Percentiles rank a stretch among this genome's conserved stretches.
These are phyloP conservation scores for Steinernema feltiae DNA, from an alignment of 1,140 invertebrate genomes.

Conservation along the genomic window DNA sequence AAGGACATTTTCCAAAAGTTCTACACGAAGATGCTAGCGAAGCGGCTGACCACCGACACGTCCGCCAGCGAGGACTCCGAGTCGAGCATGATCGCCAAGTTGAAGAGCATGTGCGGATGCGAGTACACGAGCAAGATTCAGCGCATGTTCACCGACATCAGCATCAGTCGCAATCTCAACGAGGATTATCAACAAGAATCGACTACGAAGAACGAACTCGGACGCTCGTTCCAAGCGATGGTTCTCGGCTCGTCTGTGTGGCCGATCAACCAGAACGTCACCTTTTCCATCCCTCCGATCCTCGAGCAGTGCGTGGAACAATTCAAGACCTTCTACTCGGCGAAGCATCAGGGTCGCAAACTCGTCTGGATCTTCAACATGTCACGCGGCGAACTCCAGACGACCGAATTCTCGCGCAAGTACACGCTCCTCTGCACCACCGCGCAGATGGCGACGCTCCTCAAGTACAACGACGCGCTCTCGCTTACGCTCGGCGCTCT, in stretches of 20 bases:
- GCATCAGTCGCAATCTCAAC: slow-evolving; percentile 66
- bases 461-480: slow-evolving; percentile 77
- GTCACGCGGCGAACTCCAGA: slow-evolving; percentile 92
- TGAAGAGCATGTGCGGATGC: slow-evolving; percentile 96
- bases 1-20: slow-evolving; percentile 99
- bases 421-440: slow-evolving; percentile 65
- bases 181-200: neutral
- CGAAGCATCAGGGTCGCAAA: slow-evolving; percentile 89
- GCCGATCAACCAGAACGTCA: slow-evolving; percentile 63
- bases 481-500: neutral
- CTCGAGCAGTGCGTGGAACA: slow-evolving; percentile 73
- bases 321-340: slow-evolving; percentile 90
- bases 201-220: neutral
- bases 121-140: slow-evolving; percentile 98
- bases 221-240: no score
- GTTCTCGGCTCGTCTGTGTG: slow-evolving; percentile 74
- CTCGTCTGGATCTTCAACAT: slow-evolving; percentile 96
- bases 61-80: slow-evolving; percentile 97
- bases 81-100: slow-evolving; percentile 97
- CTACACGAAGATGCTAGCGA: slow-evolving; percentile 97
- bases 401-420: slow-evolving; percentile 78
- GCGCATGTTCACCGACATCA: slow-evolving; percentile 94
- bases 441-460: slow-evolving; percentile 95
- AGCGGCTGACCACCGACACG: slow-evolving; percentile 72
- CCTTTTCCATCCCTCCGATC: neutral